A percentile compares a stretch with the other conserved stretches of the same genome.
Conservation (phyloP, 2,797 vertebrate genomes). For the Dromococcyx pavoninus region DNA sequence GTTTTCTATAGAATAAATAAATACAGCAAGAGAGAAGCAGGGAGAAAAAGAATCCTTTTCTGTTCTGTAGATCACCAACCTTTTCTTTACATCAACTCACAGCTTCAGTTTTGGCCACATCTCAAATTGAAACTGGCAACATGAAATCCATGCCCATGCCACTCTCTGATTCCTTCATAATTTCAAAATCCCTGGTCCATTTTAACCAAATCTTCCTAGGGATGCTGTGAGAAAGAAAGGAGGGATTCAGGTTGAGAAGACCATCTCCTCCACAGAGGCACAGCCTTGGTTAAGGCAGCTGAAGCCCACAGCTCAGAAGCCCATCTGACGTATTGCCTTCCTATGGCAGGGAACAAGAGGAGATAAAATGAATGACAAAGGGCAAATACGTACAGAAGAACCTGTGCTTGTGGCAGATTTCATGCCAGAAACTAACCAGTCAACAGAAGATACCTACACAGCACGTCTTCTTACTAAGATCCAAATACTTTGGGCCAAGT, state of each 20-base stretch:
- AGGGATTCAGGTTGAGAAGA: neutral
- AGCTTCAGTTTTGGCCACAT: neutral
- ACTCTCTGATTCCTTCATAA: neutral
- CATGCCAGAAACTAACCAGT: neutral
- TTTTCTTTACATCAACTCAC: neutral
- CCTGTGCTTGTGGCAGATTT: neutral
- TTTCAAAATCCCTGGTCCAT: neutral
- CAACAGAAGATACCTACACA: neutral
- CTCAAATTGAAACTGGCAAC: neutral
- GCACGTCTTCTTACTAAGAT: neutral
- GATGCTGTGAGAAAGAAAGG: neutral
- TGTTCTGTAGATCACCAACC: neutral
- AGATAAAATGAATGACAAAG: neutral
- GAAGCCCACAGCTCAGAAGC: neutral
- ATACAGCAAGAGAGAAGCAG: neutral
- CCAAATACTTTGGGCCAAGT: neutral
- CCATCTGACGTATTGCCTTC: neutral
- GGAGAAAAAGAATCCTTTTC: neutral
- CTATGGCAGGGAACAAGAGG: no score
- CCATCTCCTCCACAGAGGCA: fast-evolving
- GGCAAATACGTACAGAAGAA: neutral
- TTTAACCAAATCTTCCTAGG: neutral
- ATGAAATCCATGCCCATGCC: neutral
- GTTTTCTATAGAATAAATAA: neutral
- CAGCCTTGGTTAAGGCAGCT: neutral